Evolutionary conservation across 2,113 vertebrate genomes (phyloP).

Genomic region (Anoplopoma fimbria): DNA sequence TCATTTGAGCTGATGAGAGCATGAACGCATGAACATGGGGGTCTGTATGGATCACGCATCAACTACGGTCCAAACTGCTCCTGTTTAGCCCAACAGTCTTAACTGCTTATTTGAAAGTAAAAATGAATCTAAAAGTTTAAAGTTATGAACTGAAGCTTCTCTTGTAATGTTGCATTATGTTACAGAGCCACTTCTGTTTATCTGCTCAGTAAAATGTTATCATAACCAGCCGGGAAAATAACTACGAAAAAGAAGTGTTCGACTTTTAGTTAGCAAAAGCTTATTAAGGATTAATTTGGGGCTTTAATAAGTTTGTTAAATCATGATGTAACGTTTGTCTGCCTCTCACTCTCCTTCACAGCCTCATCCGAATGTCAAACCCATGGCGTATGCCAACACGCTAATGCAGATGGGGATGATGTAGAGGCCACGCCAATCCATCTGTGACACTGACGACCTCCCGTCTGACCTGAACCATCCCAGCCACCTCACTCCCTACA

Average conservation of each 20-base stretch:
- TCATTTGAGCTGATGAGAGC: too few relatives aligned
- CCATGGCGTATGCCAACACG: conserved; percentile 94
- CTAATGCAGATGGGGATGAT: conserved; percentile 96
- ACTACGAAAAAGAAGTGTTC: neutral
- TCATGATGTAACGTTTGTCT: neutral
- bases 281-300: neutral
- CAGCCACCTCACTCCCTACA: conserved; percentile 70
- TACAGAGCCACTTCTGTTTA: too few relatives aligned
- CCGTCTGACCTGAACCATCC: conserved; percentile 68
- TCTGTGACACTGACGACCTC: conserved; percentile 60
- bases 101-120: too few relatives aligned
- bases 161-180: too few relatives aligned
- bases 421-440: conserved; percentile 77
- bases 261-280: neutral
- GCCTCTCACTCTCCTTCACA: conserved; percentile 67
- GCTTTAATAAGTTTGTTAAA: neutral
- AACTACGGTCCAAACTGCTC: too few relatives aligned
- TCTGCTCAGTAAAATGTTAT: too few relatives aligned
- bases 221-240: neutral
- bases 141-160: too few relatives aligned
- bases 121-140: too few relatives aligned
- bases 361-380: conserved; percentile 97
- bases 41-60: too few relatives aligned
- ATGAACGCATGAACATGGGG: too few relatives aligned
- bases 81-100: too few relatives aligned